A percentile compares a stretch with the other conserved stretches of the same genome.
Conservation (phyloP, 2,888 invertebrate species). For the Sepiola atlantica region DNA sequence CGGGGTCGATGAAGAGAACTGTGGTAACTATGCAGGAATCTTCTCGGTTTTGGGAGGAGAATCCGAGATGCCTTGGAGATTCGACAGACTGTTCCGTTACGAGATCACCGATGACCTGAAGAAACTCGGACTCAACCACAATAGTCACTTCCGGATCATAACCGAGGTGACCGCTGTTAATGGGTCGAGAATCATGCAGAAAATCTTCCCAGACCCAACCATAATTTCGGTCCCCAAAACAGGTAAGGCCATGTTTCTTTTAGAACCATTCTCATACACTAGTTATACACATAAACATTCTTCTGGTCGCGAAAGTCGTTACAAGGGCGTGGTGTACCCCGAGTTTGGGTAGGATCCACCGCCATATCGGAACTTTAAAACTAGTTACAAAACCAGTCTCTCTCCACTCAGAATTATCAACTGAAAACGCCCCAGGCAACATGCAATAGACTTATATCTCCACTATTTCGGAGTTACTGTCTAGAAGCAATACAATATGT, state of each 20-base stretch:
- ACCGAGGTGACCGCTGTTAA: conserved; percentile 50
- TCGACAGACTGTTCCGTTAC: conserved; percentile 49
- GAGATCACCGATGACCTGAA: conserved; percentile 48
- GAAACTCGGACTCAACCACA: conserved; percentile 46
- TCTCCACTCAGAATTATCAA: too few species aligned
- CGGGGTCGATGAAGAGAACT: conserved; percentile 44
- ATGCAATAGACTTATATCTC: too few species aligned
- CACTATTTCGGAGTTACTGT: too few species aligned
- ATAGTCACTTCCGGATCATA: conserved; percentile 50
- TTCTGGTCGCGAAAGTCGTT: too few species aligned
- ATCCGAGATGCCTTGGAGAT: conserved; percentile 47
- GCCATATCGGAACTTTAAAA: too few species aligned
- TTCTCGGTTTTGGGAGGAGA: conserved; percentile 48
- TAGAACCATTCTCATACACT: neutral
- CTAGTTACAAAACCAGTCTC: too few species aligned
- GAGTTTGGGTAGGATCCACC: too few species aligned
- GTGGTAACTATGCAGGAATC: conserved; percentile 47
- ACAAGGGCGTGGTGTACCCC: too few species aligned
- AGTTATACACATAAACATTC: too few species aligned
- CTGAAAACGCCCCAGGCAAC: too few species aligned
- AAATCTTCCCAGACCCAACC: conserved; percentile 43
- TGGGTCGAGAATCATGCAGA: conserved; percentile 41
- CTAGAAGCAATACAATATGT: too few species aligned
- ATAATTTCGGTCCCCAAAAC: conserved; percentile 48
- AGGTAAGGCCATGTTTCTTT: conserved; percentile 46